These are phyloP conservation scores for Cephus pygmeus DNA, from an alignment of 2,888 invertebrate genomes.

Conservation along the genomic window DNA sequence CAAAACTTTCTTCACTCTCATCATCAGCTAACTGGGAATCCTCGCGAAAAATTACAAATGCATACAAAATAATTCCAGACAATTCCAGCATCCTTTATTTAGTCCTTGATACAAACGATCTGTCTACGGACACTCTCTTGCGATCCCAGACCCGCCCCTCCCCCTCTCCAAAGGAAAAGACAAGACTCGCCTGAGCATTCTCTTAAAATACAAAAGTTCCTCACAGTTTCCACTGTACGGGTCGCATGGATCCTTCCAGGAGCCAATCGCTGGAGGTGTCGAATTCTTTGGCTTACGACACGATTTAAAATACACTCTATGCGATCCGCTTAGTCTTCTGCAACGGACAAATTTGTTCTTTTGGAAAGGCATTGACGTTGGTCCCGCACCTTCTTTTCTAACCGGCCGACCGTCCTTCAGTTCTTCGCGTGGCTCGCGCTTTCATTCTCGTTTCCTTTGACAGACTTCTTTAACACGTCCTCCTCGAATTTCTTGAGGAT, in stretches of 20 bases:
- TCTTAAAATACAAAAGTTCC: background rate
- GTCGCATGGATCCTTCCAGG: too few species aligned
- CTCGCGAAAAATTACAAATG: background rate
- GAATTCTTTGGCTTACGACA: too few species aligned
- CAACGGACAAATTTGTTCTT: background rate
- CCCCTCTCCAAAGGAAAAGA: background rate
- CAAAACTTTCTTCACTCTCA: background rate
- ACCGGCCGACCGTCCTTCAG: too few species aligned
- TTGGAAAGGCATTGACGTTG: background rate
- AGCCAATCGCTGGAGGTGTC: background rate
- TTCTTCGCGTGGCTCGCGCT: too few species aligned
- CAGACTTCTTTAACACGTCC: background rate
- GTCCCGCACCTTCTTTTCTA: too few species aligned
- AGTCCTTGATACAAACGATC: background rate
- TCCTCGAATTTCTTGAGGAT: slow-evolving; percentile 19
- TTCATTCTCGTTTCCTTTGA: too few species aligned
- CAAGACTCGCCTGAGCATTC: background rate
- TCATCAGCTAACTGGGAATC: background rate
- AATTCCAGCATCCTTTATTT: background rate
- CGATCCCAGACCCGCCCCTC: too few species aligned
- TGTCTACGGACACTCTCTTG: too few species aligned
- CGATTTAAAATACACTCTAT: too few species aligned
- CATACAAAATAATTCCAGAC: background rate
- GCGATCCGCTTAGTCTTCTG: background rate
- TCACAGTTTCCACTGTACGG: too few species aligned